These are phyloP conservation scores for Arenicola marina DNA, from an alignment of 2,888 invertebrate genomes.

Conservation along the genomic window DNA sequence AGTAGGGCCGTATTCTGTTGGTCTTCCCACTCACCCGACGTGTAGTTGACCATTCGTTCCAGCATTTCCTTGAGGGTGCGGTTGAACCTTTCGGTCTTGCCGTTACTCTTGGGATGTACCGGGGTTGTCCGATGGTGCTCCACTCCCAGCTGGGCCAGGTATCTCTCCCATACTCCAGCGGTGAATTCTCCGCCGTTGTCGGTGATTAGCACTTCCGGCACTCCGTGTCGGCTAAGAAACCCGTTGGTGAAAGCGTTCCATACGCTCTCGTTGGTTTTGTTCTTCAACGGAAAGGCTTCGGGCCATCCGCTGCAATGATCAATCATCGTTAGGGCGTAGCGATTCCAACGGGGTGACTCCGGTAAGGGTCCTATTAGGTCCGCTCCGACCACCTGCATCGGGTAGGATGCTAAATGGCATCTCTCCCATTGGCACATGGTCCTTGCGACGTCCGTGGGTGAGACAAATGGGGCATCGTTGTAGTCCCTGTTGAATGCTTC, in stretches of 20 bases:
- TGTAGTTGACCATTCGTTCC: slow-evolving; percentile 9
- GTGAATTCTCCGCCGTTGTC: slow-evolving; percentile 6
- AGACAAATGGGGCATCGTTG: slow-evolving; percentile 8
- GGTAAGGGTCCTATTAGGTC: slow-evolving; percentile 20
- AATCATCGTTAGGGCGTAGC: slow-evolving; percentile 11
- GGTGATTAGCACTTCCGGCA: slow-evolving; percentile 11
- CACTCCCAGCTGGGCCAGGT: slow-evolving; percentile 2
- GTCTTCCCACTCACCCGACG: slow-evolving; percentile 6
- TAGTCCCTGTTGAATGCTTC: background rate
- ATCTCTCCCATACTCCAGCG: background rate
- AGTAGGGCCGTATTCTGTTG: slow-evolving; percentile 4
- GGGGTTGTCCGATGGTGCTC: slow-evolving; percentile 13
- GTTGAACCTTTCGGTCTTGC: slow-evolving; percentile 10
- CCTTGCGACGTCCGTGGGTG: background rate
- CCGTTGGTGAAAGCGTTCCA: slow-evolving; percentile 1
- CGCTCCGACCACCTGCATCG: slow-evolving; percentile 5
- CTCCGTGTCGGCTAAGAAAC: slow-evolving; percentile 1
- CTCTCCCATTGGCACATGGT: slow-evolving; percentile 2
- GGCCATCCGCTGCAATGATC: slow-evolving; percentile 15
- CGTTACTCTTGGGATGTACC: slow-evolving; percentile 9
- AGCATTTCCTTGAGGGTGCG: slow-evolving; percentile 13
- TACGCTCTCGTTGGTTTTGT: slow-evolving; percentile 7
- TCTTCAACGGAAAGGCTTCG: slow-evolving; percentile 12
- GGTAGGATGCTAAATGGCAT: slow-evolving; percentile 7
- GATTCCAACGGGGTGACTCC: background rate